These are phyloP conservation scores for Drosophila gunungcola DNA, from an alignment of 1,140 invertebrate species.

Conservation along the genomic window DNA sequence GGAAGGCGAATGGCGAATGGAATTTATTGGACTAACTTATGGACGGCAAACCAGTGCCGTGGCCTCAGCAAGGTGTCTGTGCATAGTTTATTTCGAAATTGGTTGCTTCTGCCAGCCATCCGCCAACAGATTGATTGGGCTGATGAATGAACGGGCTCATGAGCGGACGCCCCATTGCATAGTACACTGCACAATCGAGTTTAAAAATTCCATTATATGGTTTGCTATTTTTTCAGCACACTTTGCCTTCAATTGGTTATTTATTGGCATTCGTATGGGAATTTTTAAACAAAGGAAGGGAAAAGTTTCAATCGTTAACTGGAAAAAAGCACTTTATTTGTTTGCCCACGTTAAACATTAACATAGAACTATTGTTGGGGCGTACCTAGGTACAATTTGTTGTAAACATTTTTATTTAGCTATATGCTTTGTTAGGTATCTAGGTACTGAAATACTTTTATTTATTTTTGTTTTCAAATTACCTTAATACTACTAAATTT, in stretches of 20 bases:
- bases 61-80: conserved; percentile 34
- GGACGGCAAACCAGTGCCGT: conserved; percentile 37
- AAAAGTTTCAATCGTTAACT: neutral
- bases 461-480: no score
- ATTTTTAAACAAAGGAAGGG: conserved; percentile 1
- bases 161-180: conserved; percentile 17
- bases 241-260: conserved; percentile 72
- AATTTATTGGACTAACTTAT: conserved; percentile 78
- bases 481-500: no score
- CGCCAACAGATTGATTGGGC: conserved; percentile 58
- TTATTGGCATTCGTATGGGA: conserved; percentile 56
- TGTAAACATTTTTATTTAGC: no score
- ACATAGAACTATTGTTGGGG: no score
- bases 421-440: no score
- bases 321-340: no score
- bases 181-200: conserved; percentile 1
- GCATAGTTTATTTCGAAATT: conserved; percentile 59
- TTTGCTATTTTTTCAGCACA: conserved; percentile 43
- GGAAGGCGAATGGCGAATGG: conserved; percentile 52
- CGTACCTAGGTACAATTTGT: no score
- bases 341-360: no score
- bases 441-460: no score
- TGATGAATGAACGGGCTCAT: conserved; percentile 49
- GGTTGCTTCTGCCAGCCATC: conserved; percentile 28
- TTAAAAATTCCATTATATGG: conserved; percentile 69